A percentile compares a stretch with the other conserved stretches of the same genome.
These are phyloP conservation scores for Candidula unifasciata DNA, from an alignment of 2,888 invertebrate genomes.

Conservation along the genomic window DNA sequence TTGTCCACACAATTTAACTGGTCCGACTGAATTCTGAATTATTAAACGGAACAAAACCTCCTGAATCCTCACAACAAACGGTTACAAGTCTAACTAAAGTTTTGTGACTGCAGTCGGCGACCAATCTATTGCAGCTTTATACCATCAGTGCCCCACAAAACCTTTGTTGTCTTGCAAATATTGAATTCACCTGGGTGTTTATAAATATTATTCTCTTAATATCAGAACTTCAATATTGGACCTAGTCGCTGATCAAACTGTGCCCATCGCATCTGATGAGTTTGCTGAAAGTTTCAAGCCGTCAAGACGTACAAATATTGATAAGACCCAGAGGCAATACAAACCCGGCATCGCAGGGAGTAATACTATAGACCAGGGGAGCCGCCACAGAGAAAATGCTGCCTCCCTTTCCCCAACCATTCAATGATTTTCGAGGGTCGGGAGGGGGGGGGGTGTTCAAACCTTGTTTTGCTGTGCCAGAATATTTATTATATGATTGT, in stretches of 20 bases:
- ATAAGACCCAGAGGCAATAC: slow-evolving; percentile 46
- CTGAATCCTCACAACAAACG: not conserved
- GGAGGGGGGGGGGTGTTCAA: too few relatives aligned
- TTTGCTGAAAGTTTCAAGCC: slow-evolving; percentile 52
- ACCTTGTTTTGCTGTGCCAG: too few relatives aligned
- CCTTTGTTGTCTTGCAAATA: slow-evolving; percentile 55
- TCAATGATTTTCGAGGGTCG: too few relatives aligned
- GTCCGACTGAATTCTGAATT: not conserved
- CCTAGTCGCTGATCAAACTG: slow-evolving; percentile 51
- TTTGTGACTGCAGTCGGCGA: slow-evolving; percentile 6
- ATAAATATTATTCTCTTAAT: slow-evolving; percentile 59
- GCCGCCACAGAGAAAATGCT: too few relatives aligned
- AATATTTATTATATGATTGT: too few relatives aligned
- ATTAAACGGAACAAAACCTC: not conserved
- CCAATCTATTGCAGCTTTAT: slow-evolving; percentile 47
- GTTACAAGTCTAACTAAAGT: not conserved
- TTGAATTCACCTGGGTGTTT: slow-evolving; percentile 56
- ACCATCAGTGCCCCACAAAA: slow-evolving; percentile 43
- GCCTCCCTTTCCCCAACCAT: too few relatives aligned
- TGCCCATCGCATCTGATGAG: slow-evolving; percentile 44
- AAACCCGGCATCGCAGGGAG: slow-evolving; percentile 13
- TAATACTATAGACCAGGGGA: slow-evolving; percentile 36
- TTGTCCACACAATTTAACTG: not conserved
- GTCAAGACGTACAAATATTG: slow-evolving; percentile 54
- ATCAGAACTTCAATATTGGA: slow-evolving; percentile 57